Percentiles rank a stretch among this genome's conserved stretches.
Conservation (phyloP, 2,888 invertebrate species). For the Antheraea assamensis region DNA sequence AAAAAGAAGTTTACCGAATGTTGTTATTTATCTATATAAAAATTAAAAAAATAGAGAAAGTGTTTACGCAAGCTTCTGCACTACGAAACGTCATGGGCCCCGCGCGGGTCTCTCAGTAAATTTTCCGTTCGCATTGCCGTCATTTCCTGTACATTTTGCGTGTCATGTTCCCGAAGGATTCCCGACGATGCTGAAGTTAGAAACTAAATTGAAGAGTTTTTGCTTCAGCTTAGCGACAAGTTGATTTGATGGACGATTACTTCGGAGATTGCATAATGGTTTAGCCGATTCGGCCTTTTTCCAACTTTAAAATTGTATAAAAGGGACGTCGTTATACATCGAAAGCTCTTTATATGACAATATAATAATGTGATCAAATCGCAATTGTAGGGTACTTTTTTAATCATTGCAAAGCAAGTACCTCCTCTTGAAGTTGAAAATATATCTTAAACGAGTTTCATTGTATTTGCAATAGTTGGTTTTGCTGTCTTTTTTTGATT, state of each 20-base stretch:
- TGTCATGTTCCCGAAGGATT: slow-evolving; percentile 25
- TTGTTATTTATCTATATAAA: not conserved
- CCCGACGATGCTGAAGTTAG: slow-evolving; percentile 10
- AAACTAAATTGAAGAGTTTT: slow-evolving; percentile 14
- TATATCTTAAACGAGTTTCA: too few species aligned
- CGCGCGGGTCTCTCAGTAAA: slow-evolving; percentile 17
- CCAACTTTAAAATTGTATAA: not conserved
- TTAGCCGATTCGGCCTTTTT: not conserved
- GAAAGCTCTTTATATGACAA: too few species aligned
- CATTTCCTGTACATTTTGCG: slow-evolving; percentile 31
- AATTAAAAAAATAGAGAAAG: not conserved
- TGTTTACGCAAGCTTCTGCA: slow-evolving; percentile 3
- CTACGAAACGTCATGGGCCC: not conserved
- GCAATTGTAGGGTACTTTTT: too few species aligned
- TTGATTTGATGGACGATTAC: not conserved
- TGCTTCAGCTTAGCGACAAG: not conserved
- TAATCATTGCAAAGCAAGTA: too few species aligned
- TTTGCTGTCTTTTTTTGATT: too few species aligned
- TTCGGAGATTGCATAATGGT: not conserved
- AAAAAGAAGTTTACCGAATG: not conserved
- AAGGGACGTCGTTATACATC: too few species aligned
- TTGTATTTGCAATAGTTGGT: too few species aligned
- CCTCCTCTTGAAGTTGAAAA: too few species aligned
- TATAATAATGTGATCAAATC: too few species aligned
- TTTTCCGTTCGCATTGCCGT: slow-evolving; percentile 31